A percentile compares a stretch with the other conserved stretches of the same genome.
These are phyloP conservation scores for Drosophila nr. perissopoda DNA, from an alignment of 2,888 invertebrate species.

Conservation along the genomic window DNA sequence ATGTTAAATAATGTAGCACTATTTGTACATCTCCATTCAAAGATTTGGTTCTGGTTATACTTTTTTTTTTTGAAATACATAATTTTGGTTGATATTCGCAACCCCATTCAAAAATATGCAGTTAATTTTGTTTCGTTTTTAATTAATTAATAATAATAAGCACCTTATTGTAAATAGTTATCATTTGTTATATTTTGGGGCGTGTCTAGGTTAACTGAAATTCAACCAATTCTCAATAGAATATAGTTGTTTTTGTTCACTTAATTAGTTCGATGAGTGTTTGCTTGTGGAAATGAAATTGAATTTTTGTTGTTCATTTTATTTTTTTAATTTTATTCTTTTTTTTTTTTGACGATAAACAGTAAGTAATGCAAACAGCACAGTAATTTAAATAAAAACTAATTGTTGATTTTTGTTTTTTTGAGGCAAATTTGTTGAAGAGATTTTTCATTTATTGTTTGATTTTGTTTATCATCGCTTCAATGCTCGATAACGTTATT, in stretches of 20 bases:
- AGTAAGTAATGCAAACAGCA: slow-evolving; percentile 20
- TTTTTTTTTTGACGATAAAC: not conserved
- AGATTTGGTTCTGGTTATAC: not conserved
- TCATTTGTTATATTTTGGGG: not conserved
- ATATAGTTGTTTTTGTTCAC: not conserved
- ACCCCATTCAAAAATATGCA: not conserved
- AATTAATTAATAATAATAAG: not conserved
- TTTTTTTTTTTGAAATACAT: not conserved
- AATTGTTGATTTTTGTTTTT: slow-evolving; percentile 11
- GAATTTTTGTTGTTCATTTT: not conserved
- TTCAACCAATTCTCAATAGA: not conserved
- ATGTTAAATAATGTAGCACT: not conserved
- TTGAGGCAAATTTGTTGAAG: slow-evolving; percentile 31
- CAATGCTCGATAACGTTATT: slow-evolving; percentile 5
- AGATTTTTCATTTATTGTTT: slow-evolving; percentile 43
- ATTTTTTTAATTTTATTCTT: not conserved
- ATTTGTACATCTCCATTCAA: not conserved
- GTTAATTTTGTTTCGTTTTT: not conserved
- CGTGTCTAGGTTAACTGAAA: not conserved
- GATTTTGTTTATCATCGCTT: slow-evolving; percentile 15
- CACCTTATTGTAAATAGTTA: not conserved
- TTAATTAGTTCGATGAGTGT: not conserved
- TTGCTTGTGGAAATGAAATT: not conserved
- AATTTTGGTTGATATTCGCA: not conserved
- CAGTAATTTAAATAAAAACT: slow-evolving; percentile 6